These are phyloP conservation scores for Noctua pronuba DNA, from an alignment of 2,888 invertebrate species.

Conservation along the genomic window DNA sequence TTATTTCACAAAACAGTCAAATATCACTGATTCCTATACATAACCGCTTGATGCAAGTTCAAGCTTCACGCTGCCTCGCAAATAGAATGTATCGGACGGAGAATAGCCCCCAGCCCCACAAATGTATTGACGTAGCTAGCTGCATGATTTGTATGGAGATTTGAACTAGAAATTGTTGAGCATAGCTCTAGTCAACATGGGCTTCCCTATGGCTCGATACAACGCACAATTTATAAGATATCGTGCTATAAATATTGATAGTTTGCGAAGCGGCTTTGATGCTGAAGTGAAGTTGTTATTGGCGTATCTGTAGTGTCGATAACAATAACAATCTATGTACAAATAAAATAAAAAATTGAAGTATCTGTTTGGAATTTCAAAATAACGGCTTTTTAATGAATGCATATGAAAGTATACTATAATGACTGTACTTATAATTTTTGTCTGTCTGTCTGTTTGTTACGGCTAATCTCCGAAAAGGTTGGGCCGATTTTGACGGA, in stretches of 20 bases:
- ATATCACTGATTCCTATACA: not conserved
- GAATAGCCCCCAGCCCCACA: constrained; percentile 45
- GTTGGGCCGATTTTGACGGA: too few relatives aligned
- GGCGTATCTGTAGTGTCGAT: not conserved
- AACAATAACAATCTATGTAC: not conserved
- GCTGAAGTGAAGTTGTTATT: not conserved
- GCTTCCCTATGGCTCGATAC: not conserved
- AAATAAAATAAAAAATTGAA: too few relatives aligned
- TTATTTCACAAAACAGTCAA: not conserved
- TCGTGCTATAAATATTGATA: constrained; percentile 5
- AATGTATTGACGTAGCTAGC: constrained; percentile 57
- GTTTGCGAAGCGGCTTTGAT: not conserved
- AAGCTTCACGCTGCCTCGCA: constrained; percentile 37
- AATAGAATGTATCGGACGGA: constrained; percentile 37
- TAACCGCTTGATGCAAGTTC: constrained; percentile 19
- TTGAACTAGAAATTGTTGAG: constrained; percentile 44
- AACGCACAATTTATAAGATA: constrained; percentile 11
- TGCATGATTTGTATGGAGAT: constrained; percentile 62
- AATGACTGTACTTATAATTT: too few relatives aligned
- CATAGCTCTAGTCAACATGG: constrained; percentile 35
- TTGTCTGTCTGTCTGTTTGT: too few relatives aligned
- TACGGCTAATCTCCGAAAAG: too few relatives aligned
- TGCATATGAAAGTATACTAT: too few relatives aligned
- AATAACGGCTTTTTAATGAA: too few relatives aligned
- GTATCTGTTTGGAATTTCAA: too few relatives aligned